Percentiles rank a stretch among this genome's conserved stretches.
Evolutionary conservation across 2,888 invertebrate genomes (phyloP).

Genomic region (Cheilosia scutellata): DNA sequence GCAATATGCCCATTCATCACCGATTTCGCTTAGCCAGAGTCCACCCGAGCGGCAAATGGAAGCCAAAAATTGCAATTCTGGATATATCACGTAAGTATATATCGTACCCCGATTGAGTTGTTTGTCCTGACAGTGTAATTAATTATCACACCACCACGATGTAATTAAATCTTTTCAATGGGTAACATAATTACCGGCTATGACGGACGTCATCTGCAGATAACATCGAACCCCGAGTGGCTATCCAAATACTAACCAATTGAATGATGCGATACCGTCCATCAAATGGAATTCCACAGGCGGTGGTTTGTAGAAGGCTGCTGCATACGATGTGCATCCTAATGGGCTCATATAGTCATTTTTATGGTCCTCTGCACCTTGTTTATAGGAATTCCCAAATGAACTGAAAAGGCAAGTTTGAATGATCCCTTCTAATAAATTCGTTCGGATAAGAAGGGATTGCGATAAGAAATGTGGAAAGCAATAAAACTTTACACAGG

Average conservation of each 20-base stretch:
- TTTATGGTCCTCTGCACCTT: conserved; percentile 27
- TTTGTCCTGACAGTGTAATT: conserved; percentile 57
- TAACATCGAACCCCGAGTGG: conserved; percentile 5
- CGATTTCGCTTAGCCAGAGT: conserved; percentile 36
- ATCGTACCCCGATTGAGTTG: conserved; percentile 26
- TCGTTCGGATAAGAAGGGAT: conserved; percentile 26
- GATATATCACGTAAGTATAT: conserved; percentile 7
- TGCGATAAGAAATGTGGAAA: conserved; percentile 40
- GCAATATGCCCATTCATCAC: conserved; percentile 50
- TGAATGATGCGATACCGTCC: conserved; percentile 30
- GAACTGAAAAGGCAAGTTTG: conserved; percentile 24
- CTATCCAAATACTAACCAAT: conserved; percentile 5
- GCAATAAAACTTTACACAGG: conserved; percentile 41
- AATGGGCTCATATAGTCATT: conserved; percentile 19
- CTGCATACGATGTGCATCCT: conserved; percentile 1
- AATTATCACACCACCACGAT: conserved; percentile 49
- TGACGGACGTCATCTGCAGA: conserved; percentile 46
- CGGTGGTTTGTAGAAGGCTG: no score
- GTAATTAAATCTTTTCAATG: conserved; percentile 58
- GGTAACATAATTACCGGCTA: conserved; percentile 55
- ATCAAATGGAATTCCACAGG: conserved; percentile 11
- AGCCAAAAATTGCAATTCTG: conserved; percentile 14
- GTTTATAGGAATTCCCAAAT: conserved; percentile 8
- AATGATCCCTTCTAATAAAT: conserved; percentile 23
- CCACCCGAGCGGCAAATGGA: conserved; percentile 24